Evolutionary conservation across 2,797 vertebrate genomes (phyloP).

Genomic region (Gallirallus australis): DNA sequence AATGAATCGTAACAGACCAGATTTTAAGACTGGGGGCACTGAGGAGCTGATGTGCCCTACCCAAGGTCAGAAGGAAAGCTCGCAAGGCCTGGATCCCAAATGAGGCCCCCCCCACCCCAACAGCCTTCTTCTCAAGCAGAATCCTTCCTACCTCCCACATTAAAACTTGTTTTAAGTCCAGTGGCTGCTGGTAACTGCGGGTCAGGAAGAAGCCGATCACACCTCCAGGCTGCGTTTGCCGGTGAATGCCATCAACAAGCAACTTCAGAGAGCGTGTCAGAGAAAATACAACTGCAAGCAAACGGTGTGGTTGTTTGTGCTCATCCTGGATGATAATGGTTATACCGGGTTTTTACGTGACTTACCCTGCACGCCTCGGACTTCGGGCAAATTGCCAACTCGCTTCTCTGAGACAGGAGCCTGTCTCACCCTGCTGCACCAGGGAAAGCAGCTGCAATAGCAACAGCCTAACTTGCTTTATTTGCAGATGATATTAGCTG

Average conservation of each 20-base stretch:
- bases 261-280: neutral
- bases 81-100: neutral
- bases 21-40: neutral
- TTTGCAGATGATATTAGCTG: neutral
- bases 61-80: conserved; percentile 17
- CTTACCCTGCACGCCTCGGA: neutral
- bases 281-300: conserved; percentile 18
- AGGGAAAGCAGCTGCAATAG: conserved; percentile 33
- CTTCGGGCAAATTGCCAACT: neutral
- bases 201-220: neutral
- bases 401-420: neutral
- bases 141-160: neutral
- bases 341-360: neutral
- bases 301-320: neutral
- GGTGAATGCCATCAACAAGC: neutral
- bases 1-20: neutral
- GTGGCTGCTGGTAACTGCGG: neutral
- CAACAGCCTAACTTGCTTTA: conserved; percentile 27
- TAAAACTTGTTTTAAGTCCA: neutral
- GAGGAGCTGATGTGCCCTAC: neutral
- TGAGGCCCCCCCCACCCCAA: neutral
- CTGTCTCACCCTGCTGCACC: neutral
- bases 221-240: neutral
- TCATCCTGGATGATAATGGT: neutral
- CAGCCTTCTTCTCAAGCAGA: neutral